A percentile compares a stretch with the other conserved stretches of the same genome.
Conservation (phyloP, 2,888 invertebrate genomes). For the Crematogaster levior region DNA sequence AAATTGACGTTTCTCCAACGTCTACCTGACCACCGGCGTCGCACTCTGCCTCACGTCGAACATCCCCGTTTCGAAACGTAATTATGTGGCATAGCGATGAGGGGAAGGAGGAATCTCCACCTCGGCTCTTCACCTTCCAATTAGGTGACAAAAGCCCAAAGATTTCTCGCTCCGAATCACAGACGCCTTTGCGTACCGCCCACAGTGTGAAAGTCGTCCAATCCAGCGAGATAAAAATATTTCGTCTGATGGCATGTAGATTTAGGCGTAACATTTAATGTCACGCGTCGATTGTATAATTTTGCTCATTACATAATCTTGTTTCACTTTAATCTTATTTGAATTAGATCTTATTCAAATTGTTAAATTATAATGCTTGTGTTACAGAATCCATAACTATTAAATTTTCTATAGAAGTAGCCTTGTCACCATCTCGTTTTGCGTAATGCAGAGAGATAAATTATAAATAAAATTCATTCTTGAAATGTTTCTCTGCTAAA, state of each 20-base stretch:
- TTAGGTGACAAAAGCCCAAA: constrained; percentile 46
- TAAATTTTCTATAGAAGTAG: not conserved
- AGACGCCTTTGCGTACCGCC: constrained; percentile 39
- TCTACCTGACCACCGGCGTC: constrained; percentile 69
- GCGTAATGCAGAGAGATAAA: not conserved
- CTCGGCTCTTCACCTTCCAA: constrained; percentile 23
- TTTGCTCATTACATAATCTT: not conserved
- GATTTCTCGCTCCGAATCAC: constrained; percentile 46
- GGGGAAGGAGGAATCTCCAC: constrained; percentile 17
- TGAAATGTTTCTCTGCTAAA: not conserved
- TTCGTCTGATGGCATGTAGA: not conserved
- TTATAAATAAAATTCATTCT: not conserved
- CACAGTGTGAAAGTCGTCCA: constrained; percentile 34
- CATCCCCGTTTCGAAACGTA: constrained; percentile 41
- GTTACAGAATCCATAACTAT: not conserved
- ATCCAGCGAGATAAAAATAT: constrained; percentile 18
- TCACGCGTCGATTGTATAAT: not conserved
- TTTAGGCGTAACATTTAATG: constrained; percentile 14
- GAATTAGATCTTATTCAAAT: not conserved
- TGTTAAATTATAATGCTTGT: no score
- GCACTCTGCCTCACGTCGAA: constrained; percentile 49
- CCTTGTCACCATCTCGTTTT: not conserved
- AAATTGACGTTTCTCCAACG: constrained; percentile 69
- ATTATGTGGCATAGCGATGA: constrained; percentile 59
- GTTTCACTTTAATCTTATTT: not conserved